A percentile compares a stretch with the other conserved stretches of the same genome.
Evolutionary conservation across 1,140 invertebrate species (phyloP).

Genomic region (Gryon sp.): DNA sequence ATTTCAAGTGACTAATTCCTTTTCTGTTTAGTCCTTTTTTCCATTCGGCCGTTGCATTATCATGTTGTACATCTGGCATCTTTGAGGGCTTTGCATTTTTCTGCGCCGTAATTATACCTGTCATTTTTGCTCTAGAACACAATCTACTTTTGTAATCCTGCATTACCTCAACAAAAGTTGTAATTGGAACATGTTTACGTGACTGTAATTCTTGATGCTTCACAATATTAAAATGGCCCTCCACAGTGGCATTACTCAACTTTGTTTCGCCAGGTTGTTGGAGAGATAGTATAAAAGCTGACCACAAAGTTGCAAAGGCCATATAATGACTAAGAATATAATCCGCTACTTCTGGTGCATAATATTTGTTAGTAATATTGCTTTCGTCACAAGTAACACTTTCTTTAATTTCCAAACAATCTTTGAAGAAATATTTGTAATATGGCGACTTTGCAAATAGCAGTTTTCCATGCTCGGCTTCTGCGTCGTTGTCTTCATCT

Average conservation of each 20-base stretch:
- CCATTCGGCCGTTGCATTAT: slow-evolving; percentile 1
- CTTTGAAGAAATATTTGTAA: slow-evolving; percentile 3
- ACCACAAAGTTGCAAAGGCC: slow-evolving; percentile 7
- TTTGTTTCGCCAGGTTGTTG: background rate
- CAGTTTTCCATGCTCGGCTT: background rate
- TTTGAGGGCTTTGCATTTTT: background rate
- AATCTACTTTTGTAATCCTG: background rate
- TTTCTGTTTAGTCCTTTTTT: background rate
- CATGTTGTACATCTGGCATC: slow-evolving; percentile 3
- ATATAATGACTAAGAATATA: slow-evolving; percentile 5
- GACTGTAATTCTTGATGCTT: slow-evolving; percentile 9
- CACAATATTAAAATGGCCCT: slow-evolving; percentile 23
- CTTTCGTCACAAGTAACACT: background rate
- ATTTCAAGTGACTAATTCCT: background rate
- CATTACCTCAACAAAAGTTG: background rate
- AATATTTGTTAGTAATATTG: slow-evolving; percentile 5
- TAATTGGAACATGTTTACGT: background rate
- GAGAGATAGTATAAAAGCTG: slow-evolving; percentile 6
- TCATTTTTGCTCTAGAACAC: background rate
- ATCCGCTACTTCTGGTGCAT: slow-evolving; percentile 4
- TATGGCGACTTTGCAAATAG: slow-evolving; percentile 11
- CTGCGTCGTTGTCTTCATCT: no score
- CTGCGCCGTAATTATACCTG: background rate
- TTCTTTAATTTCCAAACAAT: background rate
- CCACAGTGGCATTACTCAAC: slow-evolving; percentile 27